phyloP scores from a whole-genome alignment of 2,888 invertebrate species.

The Drosophila formosana region DNA sequence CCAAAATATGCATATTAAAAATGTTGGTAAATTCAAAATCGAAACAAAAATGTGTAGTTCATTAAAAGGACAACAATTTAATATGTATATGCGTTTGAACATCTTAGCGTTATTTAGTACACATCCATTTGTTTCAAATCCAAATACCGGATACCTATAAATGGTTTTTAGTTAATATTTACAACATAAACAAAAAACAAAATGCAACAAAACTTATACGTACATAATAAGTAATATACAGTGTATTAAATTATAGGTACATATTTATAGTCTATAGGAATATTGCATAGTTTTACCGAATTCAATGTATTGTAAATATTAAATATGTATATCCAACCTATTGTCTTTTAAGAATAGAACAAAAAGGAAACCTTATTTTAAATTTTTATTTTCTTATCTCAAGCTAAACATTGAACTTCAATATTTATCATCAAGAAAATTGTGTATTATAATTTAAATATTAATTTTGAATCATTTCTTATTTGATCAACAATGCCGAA shows the following conservation, averaged over 20 bases:
- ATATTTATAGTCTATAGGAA: conserved; percentile 12
- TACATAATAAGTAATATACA: conserved; percentile 14
- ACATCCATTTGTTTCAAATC: conserved; percentile 13
- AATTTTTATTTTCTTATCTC: not conserved
- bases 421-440: not conserved
- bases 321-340: not conserved
- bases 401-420: not conserved
- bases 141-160: not conserved
- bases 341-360: conserved; percentile 10
- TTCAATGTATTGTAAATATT: conserved; percentile 14
- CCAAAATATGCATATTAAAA: conserved; percentile 12
- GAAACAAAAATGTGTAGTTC: not conserved
- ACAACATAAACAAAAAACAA: conserved; percentile 1
- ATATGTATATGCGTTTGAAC: not conserved
- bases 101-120: conserved; percentile 11
- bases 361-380: not conserved
- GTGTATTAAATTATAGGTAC: conserved; percentile 27
- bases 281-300: conserved; percentile 19
- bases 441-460: not conserved
- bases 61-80: not conserved
- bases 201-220: conserved; percentile 17
- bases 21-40: conserved; percentile 2
- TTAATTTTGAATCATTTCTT: not conserved
- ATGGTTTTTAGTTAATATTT: conserved; percentile 8
- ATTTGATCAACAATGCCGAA: too few species aligned